Percentiles rank a stretch among this genome's conserved stretches.
Evolutionary conservation across 2,888 invertebrate species (phyloP).

Genomic region (Cyaniris semiargus): DNA sequence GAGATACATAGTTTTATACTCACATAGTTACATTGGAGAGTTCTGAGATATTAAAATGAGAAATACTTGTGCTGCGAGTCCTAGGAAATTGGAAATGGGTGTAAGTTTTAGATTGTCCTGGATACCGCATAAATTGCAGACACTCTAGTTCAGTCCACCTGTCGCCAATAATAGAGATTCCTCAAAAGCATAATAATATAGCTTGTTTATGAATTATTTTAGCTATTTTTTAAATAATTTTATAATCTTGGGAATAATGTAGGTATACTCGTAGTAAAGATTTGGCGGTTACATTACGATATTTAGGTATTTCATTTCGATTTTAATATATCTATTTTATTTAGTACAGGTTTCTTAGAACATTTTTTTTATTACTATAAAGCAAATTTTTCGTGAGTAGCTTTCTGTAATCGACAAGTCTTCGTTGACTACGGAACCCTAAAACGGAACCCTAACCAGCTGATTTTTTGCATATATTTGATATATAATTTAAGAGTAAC

Average conservation of each 20-base stretch:
- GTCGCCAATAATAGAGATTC: slow-evolving; percentile 42
- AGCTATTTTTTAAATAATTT: neutral
- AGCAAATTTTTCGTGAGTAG: no score
- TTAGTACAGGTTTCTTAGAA: no score
- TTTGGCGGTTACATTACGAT: no score
- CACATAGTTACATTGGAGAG: neutral
- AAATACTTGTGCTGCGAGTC: neutral
- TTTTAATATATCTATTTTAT: no score
- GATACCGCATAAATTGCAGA: slow-evolving; percentile 30
- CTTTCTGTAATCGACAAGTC: no score
- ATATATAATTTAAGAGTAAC: no score
- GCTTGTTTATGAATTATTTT: neutral
- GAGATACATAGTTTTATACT: neutral
- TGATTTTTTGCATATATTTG: no score
- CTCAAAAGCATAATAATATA: slow-evolving; percentile 35
- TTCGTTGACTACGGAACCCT: no score
- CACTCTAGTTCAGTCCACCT: slow-evolving; percentile 44
- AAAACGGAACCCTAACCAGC: no score
- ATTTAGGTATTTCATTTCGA: no score
- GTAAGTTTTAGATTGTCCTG: slow-evolving; percentile 6
- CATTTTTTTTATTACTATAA: no score
- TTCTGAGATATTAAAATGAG: neutral
- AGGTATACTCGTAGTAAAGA: no score
- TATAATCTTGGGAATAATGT: neutral
- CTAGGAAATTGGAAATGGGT: neutral